phyloP scores from a whole-genome alignment of 1,140 invertebrate genomes.

The Episyrphus balteatus region DNA sequence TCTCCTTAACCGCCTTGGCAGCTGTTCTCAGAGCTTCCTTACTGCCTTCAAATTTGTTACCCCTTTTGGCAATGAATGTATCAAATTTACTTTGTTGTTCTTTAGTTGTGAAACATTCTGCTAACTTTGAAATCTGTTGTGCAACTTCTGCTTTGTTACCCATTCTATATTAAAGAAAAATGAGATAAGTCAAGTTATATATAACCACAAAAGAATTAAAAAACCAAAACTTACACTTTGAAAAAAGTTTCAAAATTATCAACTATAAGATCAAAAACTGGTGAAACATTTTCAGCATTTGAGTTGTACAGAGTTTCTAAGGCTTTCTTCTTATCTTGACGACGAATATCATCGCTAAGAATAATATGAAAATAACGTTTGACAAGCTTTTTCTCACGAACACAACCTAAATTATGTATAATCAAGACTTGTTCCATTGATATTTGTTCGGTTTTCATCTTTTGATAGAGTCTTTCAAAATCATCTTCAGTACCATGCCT shows the following conservation, averaged over 20 bases:
- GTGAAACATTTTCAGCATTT: conserved; percentile 23
- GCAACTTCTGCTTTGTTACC: conserved; percentile 35
- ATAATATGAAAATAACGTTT: conserved; percentile 14
- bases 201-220: neutral
- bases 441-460: conserved; percentile 33
- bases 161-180: conserved; percentile 16
- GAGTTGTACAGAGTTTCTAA: conserved; percentile 24
- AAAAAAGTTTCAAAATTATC: conserved; percentile 23
- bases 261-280: conserved; percentile 35
- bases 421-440: conserved; percentile 41
- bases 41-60: conserved; percentile 16
- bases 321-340: conserved; percentile 17
- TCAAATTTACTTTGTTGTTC: conserved; percentile 27
- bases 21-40: conserved; percentile 14
- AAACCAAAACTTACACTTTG: conserved; percentile 31
- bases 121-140: conserved; percentile 38
- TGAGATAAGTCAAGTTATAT: conserved; percentile 1
- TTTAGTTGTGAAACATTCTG: conserved; percentile 36
- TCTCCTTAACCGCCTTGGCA: conserved; percentile 14
- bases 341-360: conserved; percentile 18
- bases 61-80: conserved; percentile 16
- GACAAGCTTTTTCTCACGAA: conserved; percentile 34
- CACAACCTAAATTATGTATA: conserved; percentile 41
- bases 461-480: conserved; percentile 38
- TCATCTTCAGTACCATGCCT: conserved; percentile 28